These are phyloP conservation scores for Cheilosia vulpina DNA, from an alignment of 2,888 invertebrate species.

Conservation along the genomic window DNA sequence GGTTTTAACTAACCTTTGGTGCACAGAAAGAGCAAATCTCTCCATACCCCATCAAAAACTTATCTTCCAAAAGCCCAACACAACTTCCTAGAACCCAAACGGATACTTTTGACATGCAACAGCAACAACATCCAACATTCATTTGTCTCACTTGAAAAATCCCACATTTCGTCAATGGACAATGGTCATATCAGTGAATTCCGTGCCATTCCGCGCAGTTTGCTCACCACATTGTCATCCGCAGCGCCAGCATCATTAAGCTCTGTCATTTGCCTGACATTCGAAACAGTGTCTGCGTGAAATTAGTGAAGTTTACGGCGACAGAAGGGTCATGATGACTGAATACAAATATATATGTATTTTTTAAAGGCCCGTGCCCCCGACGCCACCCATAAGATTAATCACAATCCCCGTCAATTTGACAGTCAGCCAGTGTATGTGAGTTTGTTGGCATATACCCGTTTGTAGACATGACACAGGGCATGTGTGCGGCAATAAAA, in stretches of 20 bases:
- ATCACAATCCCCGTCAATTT: constrained; percentile 53
- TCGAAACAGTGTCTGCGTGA: constrained; percentile 30
- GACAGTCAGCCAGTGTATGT: constrained; percentile 28
- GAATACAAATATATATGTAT: not conserved
- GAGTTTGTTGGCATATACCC: not conserved
- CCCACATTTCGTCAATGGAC: not conserved
- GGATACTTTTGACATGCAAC: not conserved
- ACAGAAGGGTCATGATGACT: constrained; percentile 24
- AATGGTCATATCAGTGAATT: not conserved
- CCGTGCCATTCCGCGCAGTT: constrained; percentile 5
- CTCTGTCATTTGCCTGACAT: constrained; percentile 34
- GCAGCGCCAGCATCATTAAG: not conserved
- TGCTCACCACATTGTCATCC: not conserved
- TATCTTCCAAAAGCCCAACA: no score
- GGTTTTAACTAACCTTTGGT: no score
- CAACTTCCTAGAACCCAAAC: no score
- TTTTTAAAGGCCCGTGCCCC: constrained; percentile 33
- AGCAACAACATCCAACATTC: not conserved
- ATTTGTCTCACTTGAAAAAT: constrained; percentile 4
- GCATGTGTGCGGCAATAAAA: constrained; percentile 47
- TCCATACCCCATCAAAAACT: no score
- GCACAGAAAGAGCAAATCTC: no score
- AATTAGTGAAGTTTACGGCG: constrained; percentile 36
- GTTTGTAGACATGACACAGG: constrained; percentile 37
- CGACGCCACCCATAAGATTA: constrained; percentile 63